Evolutionary conservation across 2,797 vertebrate genomes (phyloP).

Genomic region (Notoglanidium macrostoma): DNA sequence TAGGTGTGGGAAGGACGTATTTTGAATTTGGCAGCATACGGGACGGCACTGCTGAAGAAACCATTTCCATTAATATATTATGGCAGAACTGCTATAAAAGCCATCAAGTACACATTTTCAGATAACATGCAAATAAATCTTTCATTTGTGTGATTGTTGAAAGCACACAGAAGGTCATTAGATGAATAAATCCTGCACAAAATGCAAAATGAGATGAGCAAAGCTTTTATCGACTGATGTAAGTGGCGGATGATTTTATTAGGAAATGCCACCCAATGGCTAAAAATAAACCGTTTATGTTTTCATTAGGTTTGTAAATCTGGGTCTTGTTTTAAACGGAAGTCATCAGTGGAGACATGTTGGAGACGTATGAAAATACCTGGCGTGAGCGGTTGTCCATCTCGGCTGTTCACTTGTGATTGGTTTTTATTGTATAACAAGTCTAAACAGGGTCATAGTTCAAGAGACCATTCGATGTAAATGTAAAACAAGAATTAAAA

Average conservation of each 20-base stretch:
- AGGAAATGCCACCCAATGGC: neutral
- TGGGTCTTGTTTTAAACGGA: neutral
- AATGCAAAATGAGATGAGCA: neutral
- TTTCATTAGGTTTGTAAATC: neutral
- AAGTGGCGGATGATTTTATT: slow-evolving; percentile 1
- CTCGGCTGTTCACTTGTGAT: neutral
- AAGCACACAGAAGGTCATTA: neutral
- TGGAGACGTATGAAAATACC: neutral
- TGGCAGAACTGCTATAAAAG: neutral
- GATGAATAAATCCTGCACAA: neutral
- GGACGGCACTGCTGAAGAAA: neutral
- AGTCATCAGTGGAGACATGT: neutral
- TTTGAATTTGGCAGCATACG: neutral
- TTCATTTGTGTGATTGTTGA: neutral
- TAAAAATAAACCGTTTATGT: neutral
- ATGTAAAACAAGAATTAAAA: slow-evolving; percentile 6
- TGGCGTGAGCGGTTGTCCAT: neutral
- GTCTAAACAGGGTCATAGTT: neutral
- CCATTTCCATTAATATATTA: slow-evolving; percentile 1
- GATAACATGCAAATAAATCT: neutral
- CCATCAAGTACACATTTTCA: neutral
- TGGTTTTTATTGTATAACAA: neutral
- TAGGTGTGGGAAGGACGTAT: neutral
- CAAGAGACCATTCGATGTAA: neutral
- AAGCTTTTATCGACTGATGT: neutral